Percentiles rank a stretch among this genome's conserved stretches.
Conservation (phyloP, 2,888 invertebrate species). For the Epinotia demarniana region DNA sequence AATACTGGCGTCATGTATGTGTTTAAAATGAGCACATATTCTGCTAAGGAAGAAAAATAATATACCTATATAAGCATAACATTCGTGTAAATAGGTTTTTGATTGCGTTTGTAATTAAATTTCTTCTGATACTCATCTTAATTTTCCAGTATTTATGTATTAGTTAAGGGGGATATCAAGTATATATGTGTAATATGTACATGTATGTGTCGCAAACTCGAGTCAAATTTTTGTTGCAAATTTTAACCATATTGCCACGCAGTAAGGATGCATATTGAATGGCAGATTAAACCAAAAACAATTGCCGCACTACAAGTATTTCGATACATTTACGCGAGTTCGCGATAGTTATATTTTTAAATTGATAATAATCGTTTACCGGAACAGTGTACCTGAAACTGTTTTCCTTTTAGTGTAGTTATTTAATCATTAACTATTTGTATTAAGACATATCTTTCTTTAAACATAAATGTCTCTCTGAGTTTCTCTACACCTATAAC, state of each 20-base stretch:
- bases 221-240: background rate
- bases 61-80: background rate
- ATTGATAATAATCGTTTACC: conserved; percentile 42
- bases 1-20: no score
- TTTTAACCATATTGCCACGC: no score
- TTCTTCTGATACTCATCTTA: conserved; percentile 31
- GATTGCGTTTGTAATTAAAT: background rate
- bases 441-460: conserved; percentile 21
- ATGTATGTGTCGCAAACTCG: conserved; percentile 5
- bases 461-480: no score
- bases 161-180: background rate
- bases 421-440: conserved; percentile 44
- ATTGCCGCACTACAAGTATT: background rate
- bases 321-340: background rate
- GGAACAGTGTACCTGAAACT: conserved; percentile 57
- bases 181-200: background rate
- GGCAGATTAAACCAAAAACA: background rate
- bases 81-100: background rate
- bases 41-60: background rate
- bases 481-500: no score
- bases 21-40: no score
- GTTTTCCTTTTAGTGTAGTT: conserved; percentile 49
- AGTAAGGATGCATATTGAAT: background rate
- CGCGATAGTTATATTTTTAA: background rate
- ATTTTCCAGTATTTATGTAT: conserved; percentile 26